Conservation (phyloP, 2,888 invertebrate genomes). For the Ophion obscuratus region DNA sequence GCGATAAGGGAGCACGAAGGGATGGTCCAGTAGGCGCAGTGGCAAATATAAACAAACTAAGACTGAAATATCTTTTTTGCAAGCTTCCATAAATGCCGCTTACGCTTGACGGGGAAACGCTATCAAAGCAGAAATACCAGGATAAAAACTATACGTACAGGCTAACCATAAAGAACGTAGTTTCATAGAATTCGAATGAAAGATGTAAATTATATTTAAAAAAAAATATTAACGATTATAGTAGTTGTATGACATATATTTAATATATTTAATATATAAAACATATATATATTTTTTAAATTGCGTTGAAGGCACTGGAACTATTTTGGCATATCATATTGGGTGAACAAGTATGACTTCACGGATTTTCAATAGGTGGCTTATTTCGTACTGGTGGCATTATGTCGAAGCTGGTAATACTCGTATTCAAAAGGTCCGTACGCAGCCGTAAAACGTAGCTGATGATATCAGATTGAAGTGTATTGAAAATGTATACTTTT, state of each 20-base stretch:
- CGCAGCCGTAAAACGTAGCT: too few species aligned
- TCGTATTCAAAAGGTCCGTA: too few species aligned
- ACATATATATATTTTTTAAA: too few species aligned
- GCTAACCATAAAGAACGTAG: not conserved
- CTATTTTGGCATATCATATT: not conserved
- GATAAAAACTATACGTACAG: not conserved
- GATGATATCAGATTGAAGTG: too few species aligned
- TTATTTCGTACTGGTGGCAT: too few species aligned
- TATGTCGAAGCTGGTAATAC: too few species aligned
- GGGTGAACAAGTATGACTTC: too few species aligned
- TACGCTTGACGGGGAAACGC: conserved; percentile 14
- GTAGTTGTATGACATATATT: not conserved
- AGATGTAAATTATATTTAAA: not conserved
- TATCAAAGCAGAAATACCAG: not conserved
- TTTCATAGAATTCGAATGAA: not conserved
- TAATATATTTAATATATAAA: too few species aligned
- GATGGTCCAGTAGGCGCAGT: conserved; percentile 18
- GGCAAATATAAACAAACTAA: conserved; percentile 10
- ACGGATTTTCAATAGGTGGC: too few species aligned
- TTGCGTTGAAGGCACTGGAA: not conserved
- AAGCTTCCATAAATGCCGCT: conserved; percentile 23
- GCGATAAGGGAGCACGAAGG: conserved; percentile 27
- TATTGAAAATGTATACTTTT: too few species aligned
- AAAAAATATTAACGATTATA: not conserved
- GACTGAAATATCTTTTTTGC: conserved; percentile 9